A percentile compares a stretch with the other conserved stretches of the same genome.
Evolutionary conservation across 2,888 invertebrate species (phyloP).

Genomic region (Nymphalis c-album): DNA sequence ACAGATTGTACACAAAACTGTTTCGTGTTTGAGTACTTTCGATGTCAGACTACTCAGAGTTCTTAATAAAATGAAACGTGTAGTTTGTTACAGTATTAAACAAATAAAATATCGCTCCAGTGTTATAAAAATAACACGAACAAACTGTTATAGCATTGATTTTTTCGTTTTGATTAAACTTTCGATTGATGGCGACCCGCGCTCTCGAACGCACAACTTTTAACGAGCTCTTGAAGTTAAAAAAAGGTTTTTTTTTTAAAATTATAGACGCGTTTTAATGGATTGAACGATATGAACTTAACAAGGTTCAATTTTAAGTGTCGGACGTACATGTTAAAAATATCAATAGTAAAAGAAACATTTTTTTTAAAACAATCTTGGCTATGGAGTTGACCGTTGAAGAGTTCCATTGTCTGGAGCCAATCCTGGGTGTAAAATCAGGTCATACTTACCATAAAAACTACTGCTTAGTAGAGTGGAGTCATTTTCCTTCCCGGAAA

Average conservation of each 20-base stretch:
- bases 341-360: not conserved
- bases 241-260: constrained; percentile 26
- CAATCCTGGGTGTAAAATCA: no score
- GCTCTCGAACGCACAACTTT: constrained; percentile 35
- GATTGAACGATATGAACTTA: constrained; percentile 29
- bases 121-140: constrained; percentile 11
- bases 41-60: no score
- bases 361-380: not conserved
- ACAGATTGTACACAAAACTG: no score
- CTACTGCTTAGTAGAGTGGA: no score
- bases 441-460: no score
- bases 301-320: constrained; percentile 13
- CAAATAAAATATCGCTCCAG: not conserved
- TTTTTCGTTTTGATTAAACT: constrained; percentile 30
- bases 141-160: constrained; percentile 20
- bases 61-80: no score
- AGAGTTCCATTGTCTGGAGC: no score
- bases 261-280: constrained; percentile 38
- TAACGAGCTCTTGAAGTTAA: constrained; percentile 37
- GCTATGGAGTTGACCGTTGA: no score
- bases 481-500: no score
- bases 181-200: constrained; percentile 31
- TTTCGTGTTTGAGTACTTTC: no score
- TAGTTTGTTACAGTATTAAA: not conserved
- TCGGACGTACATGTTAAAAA: not conserved